Evolutionary conservation across 2,113 vertebrate species (phyloP).

Genomic region (Hiodon tergisus): DNA sequence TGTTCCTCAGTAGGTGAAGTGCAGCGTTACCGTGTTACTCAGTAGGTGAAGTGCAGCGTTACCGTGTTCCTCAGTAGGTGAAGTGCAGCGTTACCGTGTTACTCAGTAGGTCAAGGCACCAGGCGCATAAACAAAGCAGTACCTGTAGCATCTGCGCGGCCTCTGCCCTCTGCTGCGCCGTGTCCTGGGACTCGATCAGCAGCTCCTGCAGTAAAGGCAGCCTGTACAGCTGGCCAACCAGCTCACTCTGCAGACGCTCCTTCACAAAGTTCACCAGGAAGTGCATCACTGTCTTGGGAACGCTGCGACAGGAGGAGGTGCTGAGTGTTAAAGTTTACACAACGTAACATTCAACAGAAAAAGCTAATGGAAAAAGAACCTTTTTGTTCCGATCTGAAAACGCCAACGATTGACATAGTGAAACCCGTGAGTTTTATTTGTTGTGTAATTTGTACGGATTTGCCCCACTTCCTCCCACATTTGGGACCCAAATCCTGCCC

Average conservation of each 20-base stretch:
- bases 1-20: too few relatives aligned
- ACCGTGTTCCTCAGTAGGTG: too few relatives aligned
- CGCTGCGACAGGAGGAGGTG: slow-evolving; percentile 42
- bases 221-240: slow-evolving; percentile 74
- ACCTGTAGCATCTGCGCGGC: slow-evolving; percentile 74
- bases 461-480: background rate
- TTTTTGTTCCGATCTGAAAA: too few relatives aligned
- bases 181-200: slow-evolving; percentile 74
- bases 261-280: slow-evolving; percentile 76
- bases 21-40: too few relatives aligned
- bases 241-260: slow-evolving; percentile 74
- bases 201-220: slow-evolving; percentile 63
- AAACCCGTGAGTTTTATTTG: background rate
- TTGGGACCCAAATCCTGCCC: background rate
- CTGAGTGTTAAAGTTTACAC: background rate
- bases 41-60: too few relatives aligned
- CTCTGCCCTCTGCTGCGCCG: slow-evolving; percentile 68
- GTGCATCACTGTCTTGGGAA: slow-evolving; percentile 79
- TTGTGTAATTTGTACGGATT: too few relatives aligned
- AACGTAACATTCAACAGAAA: too few relatives aligned
- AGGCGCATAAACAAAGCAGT: background rate
- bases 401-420: too few relatives aligned
- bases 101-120: background rate
- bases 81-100: too few relatives aligned
- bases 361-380: too few relatives aligned